Evolutionary conservation across 2,888 invertebrate genomes (phyloP).

Genomic region (Apocheima hispidaria): DNA sequence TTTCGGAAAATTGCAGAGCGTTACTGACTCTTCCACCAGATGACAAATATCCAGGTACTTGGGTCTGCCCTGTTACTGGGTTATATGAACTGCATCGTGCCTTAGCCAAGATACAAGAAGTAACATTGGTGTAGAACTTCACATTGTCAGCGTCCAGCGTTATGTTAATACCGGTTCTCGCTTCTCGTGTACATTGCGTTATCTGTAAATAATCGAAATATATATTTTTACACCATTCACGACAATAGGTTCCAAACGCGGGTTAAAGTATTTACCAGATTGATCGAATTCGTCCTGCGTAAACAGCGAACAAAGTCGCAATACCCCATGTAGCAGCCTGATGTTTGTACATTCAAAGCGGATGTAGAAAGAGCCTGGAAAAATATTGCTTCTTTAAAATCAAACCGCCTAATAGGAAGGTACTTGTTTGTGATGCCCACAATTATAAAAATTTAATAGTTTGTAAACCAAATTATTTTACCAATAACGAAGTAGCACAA

Average conservation of each 20-base stretch:
- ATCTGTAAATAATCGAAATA: conserved; percentile 67
- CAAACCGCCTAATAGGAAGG: no score
- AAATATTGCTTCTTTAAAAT: conserved; percentile 10
- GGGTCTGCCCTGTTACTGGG: conserved; percentile 88
- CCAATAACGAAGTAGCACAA: conserved; percentile 82
- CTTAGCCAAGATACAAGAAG: conserved; percentile 88
- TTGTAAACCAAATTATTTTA: conserved; percentile 54
- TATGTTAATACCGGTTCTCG: conserved; percentile 80
- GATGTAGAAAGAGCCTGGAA: conserved; percentile 75
- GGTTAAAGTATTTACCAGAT: conserved; percentile 72
- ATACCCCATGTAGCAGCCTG: conserved; percentile 86
- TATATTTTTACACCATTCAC: not conserved
- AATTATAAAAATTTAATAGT: no score
- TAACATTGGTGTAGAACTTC: conserved; percentile 87
- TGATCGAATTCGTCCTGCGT: conserved; percentile 83
- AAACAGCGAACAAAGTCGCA: conserved; percentile 87
- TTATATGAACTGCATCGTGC: conserved; percentile 87
- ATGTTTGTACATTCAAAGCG: conserved; percentile 77
- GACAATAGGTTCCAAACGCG: not conserved
- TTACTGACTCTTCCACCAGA: conserved; percentile 77
- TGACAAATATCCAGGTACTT: conserved; percentile 79
- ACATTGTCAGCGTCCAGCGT: conserved; percentile 81
- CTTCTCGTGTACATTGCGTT: conserved; percentile 82
- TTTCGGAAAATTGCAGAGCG: conserved; percentile 84
- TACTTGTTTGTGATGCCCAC: no score